A percentile compares a stretch with the other conserved stretches of the same genome.
Conservation (phyloP, 2,888 invertebrate species). For the Trachelus troglodyta region DNA sequence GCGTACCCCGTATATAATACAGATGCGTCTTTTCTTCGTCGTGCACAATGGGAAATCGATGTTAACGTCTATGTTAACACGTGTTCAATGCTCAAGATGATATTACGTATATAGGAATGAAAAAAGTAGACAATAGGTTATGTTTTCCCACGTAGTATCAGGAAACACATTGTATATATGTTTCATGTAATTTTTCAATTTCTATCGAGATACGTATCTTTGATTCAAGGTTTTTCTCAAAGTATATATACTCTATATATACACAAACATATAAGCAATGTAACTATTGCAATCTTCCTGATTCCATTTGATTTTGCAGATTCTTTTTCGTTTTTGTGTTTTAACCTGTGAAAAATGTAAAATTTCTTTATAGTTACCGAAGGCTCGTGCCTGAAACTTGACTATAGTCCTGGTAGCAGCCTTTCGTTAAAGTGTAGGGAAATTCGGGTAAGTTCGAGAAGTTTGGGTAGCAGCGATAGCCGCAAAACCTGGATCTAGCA, state of each 20-base stretch:
- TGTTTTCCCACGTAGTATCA: not conserved
- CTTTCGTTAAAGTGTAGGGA: not conserved
- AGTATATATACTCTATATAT: not conserved
- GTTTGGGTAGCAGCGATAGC: not conserved
- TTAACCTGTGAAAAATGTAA: not conserved
- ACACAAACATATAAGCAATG: too few species aligned
- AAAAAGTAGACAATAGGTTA: not conserved
- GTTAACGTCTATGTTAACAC: too few species aligned
- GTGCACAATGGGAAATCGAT: too few species aligned
- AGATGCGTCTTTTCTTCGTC: too few species aligned
- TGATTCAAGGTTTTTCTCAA: not conserved
- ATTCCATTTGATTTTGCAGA: not conserved
- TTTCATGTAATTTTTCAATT: not conserved
- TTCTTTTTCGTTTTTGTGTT: not conserved
- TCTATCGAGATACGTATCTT: not conserved
- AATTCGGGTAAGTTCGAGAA: not conserved
- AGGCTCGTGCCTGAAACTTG: not conserved
- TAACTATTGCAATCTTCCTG: not conserved
- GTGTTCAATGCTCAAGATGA: too few species aligned
- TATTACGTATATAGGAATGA: too few species aligned
- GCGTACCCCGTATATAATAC: too few species aligned
- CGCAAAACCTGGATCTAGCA: not conserved
- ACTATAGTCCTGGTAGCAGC: not conserved
- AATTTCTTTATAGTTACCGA: not conserved
- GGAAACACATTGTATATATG: not conserved